Percentiles rank a stretch among this genome's conserved stretches.
Conservation (phyloP, 2,113 vertebrate species). For the Cricetomys ansorgei region DNA sequence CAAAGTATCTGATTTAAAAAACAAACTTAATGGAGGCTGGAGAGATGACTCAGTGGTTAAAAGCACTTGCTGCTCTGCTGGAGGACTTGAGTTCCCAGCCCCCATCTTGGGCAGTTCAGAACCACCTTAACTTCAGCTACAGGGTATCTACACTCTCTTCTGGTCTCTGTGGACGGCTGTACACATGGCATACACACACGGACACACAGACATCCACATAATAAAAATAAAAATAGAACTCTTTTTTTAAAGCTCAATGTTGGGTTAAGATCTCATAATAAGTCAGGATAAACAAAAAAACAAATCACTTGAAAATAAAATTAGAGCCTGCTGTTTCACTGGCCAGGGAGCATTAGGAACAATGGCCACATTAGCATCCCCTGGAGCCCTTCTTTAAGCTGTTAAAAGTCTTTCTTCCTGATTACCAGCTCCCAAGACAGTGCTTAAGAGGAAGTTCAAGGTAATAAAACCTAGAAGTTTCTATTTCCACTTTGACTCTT, state of each 20-base stretch:
- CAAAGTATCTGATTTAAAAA: background rate
- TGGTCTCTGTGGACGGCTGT: background rate
- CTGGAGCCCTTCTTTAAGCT: background rate
- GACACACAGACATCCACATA: background rate
- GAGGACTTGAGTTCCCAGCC: background rate
- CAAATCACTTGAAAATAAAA: background rate
- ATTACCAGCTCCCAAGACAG: background rate
- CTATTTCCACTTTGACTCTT: accelerated
- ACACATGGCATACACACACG: background rate
- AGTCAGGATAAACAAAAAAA: conserved; percentile 14
- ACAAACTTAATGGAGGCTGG: background rate
- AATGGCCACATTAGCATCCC: accelerated
- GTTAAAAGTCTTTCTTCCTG: background rate
- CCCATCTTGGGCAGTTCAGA: background rate
- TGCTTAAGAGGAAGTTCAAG: background rate
- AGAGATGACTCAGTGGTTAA: background rate
- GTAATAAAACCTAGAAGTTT: background rate
- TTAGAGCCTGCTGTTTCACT: background rate
- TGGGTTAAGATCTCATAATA: background rate
- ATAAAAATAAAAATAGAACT: background rate
- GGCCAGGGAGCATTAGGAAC: background rate
- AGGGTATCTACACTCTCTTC: background rate
- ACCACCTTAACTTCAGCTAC: background rate
- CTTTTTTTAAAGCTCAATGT: background rate
- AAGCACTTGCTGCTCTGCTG: background rate